Percentiles rank a stretch among this genome's conserved stretches.
Conservation (phyloP, 2,113 vertebrate species). For the Microtus pennsylvanicus region DNA sequence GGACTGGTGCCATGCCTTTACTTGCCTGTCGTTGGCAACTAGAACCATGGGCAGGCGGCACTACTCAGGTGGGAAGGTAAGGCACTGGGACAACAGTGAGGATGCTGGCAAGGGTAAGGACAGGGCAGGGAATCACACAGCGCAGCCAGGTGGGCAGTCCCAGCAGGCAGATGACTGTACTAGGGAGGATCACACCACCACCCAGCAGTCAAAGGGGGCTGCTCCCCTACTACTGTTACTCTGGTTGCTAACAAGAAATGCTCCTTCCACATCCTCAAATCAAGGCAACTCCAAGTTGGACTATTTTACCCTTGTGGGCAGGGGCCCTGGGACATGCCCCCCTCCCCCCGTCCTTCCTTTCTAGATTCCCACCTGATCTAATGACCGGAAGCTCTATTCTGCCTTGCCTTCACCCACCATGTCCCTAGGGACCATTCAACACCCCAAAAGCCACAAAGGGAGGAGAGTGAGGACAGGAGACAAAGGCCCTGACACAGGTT, state of each 20-base stretch:
- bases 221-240: neutral
- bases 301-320: neutral
- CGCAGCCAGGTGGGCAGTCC: neutral
- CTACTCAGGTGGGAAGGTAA: neutral
- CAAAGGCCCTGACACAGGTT: constrained; percentile 87
- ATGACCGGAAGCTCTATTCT: neutral
- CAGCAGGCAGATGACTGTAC: neutral
- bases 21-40: neutral
- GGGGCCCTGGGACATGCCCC: neutral
- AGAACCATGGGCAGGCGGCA: neutral
- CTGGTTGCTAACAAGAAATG: neutral
- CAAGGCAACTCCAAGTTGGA: neutral
- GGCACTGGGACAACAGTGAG: neutral
- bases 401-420: neutral
- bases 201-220: neutral
- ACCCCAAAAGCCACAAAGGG: neutral
- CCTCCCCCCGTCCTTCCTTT: neutral
- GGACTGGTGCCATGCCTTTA: neutral
- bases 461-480: constrained; percentile 74
- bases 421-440: neutral
- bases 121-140: neutral
- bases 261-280: neutral
- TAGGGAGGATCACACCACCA: neutral
- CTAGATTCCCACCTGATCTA: neutral
- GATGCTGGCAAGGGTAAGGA: neutral